Percentiles rank a stretch among this genome's conserved stretches.
Conservation (phyloP, 2,888 invertebrate genomes). For the Oeneis ivallda region DNA sequence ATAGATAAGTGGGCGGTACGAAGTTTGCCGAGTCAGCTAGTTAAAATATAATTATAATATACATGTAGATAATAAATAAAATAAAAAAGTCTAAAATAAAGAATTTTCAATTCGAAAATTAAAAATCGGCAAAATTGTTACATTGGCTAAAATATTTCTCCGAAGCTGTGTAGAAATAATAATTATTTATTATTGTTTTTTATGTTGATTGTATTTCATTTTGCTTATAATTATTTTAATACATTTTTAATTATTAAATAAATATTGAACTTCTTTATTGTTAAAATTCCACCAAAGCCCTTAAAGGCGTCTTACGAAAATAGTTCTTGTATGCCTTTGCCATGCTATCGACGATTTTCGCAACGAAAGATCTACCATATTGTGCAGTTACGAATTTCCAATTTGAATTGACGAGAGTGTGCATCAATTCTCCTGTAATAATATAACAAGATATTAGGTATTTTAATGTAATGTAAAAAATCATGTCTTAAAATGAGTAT, state of each 20-base stretch:
- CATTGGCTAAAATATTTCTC: too few species aligned
- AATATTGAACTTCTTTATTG: background rate
- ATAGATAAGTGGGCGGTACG: too few species aligned
- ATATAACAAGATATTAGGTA: background rate
- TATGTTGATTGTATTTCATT: too few species aligned
- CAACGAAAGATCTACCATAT: background rate
- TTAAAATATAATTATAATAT: too few species aligned
- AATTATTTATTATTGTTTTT: too few species aligned
- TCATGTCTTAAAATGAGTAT: too few species aligned
- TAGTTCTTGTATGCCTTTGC: background rate
- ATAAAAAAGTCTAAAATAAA: too few species aligned
- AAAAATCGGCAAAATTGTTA: too few species aligned
- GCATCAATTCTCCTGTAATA: slow-evolving; percentile 9
- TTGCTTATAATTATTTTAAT: background rate
- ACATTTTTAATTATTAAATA: background rate
- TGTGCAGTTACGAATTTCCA: background rate
- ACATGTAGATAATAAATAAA: too few species aligned
- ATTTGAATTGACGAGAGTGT: background rate
- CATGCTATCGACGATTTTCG: background rate
- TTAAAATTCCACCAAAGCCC: slow-evolving; percentile 5
- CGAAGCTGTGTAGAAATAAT: too few species aligned
- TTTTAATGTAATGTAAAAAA: background rate
- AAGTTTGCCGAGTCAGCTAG: too few species aligned
- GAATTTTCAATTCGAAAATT: too few species aligned
- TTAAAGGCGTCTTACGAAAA: background rate